Evolutionary conservation across 2,797 vertebrate species (phyloP).

Genomic region (Sardinella longiceps): DNA sequence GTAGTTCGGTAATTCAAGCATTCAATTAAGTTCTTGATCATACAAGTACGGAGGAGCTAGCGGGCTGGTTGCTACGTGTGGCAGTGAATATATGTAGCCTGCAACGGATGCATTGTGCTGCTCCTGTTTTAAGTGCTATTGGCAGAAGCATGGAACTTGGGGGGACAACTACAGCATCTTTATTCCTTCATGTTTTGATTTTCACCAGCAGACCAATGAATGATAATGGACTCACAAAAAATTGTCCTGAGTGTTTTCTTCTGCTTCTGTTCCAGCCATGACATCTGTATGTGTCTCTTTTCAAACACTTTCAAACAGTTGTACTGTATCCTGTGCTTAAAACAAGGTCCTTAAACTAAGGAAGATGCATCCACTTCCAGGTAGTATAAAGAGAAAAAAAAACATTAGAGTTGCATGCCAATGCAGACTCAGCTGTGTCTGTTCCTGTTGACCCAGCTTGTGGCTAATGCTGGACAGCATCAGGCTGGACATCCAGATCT

Average conservation of each 20-base stretch:
- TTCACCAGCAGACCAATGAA: slow-evolving; percentile 81
- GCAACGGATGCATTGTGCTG: neutral
- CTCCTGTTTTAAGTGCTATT: neutral
- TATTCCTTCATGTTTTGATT: slow-evolving; percentile 60
- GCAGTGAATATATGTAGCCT: slow-evolving; percentile 13
- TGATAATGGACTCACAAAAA: slow-evolving; percentile 63
- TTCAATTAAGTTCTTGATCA: neutral
- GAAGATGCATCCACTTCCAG: slow-evolving; percentile 55
- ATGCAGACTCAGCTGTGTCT: slow-evolving; percentile 51
- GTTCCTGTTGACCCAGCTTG: slow-evolving; percentile 37
- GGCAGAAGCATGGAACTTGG: neutral
- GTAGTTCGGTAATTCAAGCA: slow-evolving; percentile 41
- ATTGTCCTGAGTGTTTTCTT: slow-evolving; percentile 51
- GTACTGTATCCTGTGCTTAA: slow-evolving; percentile 52
- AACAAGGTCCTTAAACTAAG: slow-evolving; percentile 47
- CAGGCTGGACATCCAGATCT: neutral
- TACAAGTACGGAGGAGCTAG: neutral
- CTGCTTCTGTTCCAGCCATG: slow-evolving; percentile 28
- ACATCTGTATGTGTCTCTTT: slow-evolving; percentile 19
- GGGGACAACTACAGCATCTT: slow-evolving; percentile 27
- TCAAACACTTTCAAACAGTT: slow-evolving; percentile 14
- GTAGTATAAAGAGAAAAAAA: slow-evolving; percentile 51
- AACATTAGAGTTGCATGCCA: slow-evolving; percentile 54
- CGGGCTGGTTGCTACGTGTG: neutral
- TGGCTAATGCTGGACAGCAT: slow-evolving; percentile 13